These are phyloP conservation scores for Macrosteles quadrilineatus DNA, from an alignment of 1,140 invertebrate genomes.

Conservation along the genomic window DNA sequence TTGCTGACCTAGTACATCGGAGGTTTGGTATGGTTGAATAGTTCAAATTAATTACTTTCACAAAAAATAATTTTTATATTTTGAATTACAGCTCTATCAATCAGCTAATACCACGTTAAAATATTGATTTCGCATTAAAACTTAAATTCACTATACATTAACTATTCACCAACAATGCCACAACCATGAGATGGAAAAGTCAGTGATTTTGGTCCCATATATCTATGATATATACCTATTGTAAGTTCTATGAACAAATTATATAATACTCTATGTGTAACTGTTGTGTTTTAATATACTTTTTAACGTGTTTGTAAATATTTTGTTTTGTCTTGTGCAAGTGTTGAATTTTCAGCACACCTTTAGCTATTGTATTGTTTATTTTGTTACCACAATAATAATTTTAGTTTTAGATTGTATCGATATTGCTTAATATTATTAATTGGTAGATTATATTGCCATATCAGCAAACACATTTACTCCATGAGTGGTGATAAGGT, in stretches of 20 bases:
- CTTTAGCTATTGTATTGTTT: background rate
- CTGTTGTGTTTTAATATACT: slow-evolving; percentile 32
- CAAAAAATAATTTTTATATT: background rate
- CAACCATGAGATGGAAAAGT: slow-evolving; percentile 53
- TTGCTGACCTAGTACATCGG: slow-evolving; percentile 35
- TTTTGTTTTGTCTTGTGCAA: background rate
- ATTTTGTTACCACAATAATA: background rate
- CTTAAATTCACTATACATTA: no score
- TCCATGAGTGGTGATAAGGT: background rate
- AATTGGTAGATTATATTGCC: background rate
- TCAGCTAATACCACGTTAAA: no score
- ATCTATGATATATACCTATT: slow-evolving; percentile 91
- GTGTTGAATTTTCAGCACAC: background rate
- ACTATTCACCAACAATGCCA: background rate
- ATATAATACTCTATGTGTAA: slow-evolving; percentile 39
- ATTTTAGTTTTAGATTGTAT: background rate
- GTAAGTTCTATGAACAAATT: slow-evolving; percentile 90
- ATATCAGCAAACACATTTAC: background rate
- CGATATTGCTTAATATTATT: background rate
- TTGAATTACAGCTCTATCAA: no score
- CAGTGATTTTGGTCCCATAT: slow-evolving; percentile 82
- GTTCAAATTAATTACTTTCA: background rate
- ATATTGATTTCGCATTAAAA: no score
- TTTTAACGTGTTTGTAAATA: background rate
- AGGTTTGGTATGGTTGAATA: background rate